These are phyloP conservation scores for Heliconius aoede DNA, from an alignment of 2,888 invertebrate species.

Conservation along the genomic window DNA sequence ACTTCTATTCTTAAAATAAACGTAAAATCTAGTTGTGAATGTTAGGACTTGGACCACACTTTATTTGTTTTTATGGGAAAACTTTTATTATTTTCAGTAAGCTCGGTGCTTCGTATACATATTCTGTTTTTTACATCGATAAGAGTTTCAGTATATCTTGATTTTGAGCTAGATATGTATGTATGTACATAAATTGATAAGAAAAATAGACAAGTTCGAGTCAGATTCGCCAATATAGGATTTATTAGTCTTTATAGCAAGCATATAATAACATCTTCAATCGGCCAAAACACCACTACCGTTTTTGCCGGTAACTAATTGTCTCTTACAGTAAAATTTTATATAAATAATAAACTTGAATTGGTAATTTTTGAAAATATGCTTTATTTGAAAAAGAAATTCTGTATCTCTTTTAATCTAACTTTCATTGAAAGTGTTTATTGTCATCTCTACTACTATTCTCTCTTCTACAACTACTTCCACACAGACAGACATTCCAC, in stretches of 20 bases:
- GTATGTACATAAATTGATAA: background rate
- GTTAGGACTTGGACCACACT: slow-evolving; percentile 67
- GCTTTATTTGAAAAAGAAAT: too few species aligned
- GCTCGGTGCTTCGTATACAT: slow-evolving; percentile 56
- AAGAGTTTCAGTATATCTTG: slow-evolving; percentile 5
- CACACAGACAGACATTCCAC: too few species aligned
- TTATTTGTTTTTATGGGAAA: slow-evolving; percentile 79
- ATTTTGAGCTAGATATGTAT: background rate
- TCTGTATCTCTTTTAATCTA: too few species aligned
- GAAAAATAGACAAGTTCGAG: too few species aligned
- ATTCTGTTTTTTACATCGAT: slow-evolving; percentile 44
- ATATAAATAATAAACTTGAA: background rate
- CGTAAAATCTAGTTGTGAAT: slow-evolving; percentile 60
- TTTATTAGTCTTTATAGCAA: too few species aligned
- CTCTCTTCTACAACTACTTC: too few species aligned
- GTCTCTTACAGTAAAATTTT: background rate
- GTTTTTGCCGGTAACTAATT: background rate
- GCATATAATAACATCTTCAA: too few species aligned
- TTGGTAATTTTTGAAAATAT: too few species aligned
- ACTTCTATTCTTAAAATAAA: slow-evolving; percentile 66
- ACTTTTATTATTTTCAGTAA: slow-evolving; percentile 72
- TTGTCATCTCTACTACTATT: too few species aligned
- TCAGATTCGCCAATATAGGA: too few species aligned
- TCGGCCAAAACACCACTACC: too few species aligned
- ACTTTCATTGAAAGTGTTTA: too few species aligned